Base-by-base conservation (phyloP, 2,113 vertebrate species). In the Hyla sarda region DNA sequence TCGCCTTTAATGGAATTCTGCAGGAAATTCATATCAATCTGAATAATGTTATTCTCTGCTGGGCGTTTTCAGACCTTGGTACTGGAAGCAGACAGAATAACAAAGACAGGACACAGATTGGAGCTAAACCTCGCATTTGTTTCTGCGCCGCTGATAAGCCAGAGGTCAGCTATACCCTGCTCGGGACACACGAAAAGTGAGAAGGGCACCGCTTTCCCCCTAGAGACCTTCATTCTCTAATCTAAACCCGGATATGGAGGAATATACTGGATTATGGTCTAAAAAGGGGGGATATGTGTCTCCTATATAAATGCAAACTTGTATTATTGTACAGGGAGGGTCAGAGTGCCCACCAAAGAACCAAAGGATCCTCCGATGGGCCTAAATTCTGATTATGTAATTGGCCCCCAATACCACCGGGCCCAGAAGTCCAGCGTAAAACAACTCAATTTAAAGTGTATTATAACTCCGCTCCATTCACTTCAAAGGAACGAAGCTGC, bases 31-130 rank as follows among this genome's bases (percentile, higher is more conserved):
- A 30, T 74, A 87, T 87, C 78, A 81, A 56, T 60, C 32, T 74
- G 65, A 74, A 82, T 82, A 87, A 73, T 81, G 74, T 84, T 84
- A 73, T 82, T 86, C 69, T 86, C 77, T 74, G 67, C 37, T 21
- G 85, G 85, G 78, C 77, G 85, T 82, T 82, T 82, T 74, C 85
- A 74, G 34, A 60, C 37, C 69, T 34, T 25, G 16, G 52, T 37
- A n/a, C 85, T 82, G 75, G 60, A 52, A 87, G 78, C 78, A 74
- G 76, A 45, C 85, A 67, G 37, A 34, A 47, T 47, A 82, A 87
- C 85, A 87, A 87, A 82, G 54, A 56, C 85, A 82, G 85, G 85
- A 87, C 78, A n/a, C 50, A 81, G 77, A 58, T 78, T 86, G 84
- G 73, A 65, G 83, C 74, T 65, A 77, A 48, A 65, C 41, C 13